Base-by-base conservation (phyloP, 2,797 vertebrate genomes). In the Perodicticus potto region DNA sequence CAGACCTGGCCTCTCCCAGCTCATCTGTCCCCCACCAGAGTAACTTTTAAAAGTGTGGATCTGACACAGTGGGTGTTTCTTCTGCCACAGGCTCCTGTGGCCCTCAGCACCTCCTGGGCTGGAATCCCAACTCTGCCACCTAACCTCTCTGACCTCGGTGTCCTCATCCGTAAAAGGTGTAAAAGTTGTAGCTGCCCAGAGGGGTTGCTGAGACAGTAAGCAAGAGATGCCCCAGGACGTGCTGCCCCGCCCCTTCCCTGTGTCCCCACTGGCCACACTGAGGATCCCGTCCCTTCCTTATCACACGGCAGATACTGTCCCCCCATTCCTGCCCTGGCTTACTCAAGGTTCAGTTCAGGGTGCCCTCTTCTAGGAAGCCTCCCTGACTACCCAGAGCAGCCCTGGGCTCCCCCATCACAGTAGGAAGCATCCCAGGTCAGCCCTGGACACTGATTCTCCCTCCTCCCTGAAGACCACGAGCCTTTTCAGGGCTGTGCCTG, bases 341-440 rank as follows among this genome's bases (percentile, higher is more conserved):
- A 45, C 19, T 2, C 11, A 13, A 43, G 43, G 11, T 45, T 69
- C 45, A 0, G 1, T 14, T 76, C 40, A 34, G 72, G 43, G 3
- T 3, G 0, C 5, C 57, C 22, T 88, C 91, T 55, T 94, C 91
- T 69, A 88, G 88, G 82, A 92, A 86, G 93, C 55, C 74, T 70
- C 83, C 53, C 2, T 29, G 86, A 70, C 40, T 63, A 4, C 78
- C 76, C 7, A 7, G 16, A 25, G 20, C 23, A 78, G 14, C n/a
- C 49, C 74, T 0, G 1, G 43, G 49, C 11, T 53, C 65, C 67
- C 67, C 53, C 34, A 20, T 1, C 85, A 12, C 59, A 20, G 78
- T 37, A 17, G 0, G 2, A 55, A 45, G 9, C 20, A 29, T 32
- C 1, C 4, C 16, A 57, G 34, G 37, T 43, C 16, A 5, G 22